These are phyloP conservation scores for Thyatira batis DNA, from an alignment of 2,888 invertebrate genomes.

Conservation along the genomic window DNA sequence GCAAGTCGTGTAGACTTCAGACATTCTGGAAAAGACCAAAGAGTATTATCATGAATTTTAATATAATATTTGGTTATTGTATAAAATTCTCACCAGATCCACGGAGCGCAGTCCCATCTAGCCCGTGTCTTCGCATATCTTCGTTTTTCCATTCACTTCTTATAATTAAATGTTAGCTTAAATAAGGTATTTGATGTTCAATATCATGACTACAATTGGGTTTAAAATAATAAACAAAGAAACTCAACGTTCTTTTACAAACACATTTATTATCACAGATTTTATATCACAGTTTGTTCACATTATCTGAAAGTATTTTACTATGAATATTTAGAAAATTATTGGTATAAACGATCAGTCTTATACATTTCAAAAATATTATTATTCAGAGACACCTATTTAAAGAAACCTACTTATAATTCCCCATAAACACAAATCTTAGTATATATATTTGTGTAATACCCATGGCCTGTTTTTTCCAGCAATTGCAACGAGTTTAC, in stretches of 20 bases:
- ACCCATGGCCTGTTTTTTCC: too few species aligned
- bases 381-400: too few species aligned
- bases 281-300: conserved; percentile 31
- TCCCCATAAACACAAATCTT: too few species aligned
- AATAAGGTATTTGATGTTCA: conserved; percentile 6
- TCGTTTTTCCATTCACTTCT: conserved; percentile 30
- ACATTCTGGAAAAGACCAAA: conserved; percentile 75
- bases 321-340: background rate
- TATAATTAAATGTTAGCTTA: conserved; percentile 27
- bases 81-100: conserved; percentile 42
- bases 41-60: conserved; percentile 59
- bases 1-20: background rate
- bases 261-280: conserved; percentile 32
- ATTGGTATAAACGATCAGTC: conserved; percentile 4
- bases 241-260: conserved; percentile 23
- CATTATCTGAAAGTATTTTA: conserved; percentile 1
- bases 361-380: background rate
- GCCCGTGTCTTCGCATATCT: conserved; percentile 9
- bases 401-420: too few species aligned
- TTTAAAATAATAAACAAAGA: conserved; percentile 40
- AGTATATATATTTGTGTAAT: too few species aligned
- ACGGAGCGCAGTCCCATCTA: conserved; percentile 29
- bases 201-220: conserved; percentile 16
- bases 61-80: conserved; percentile 22
- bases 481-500: too few species aligned